phyloP scores from a whole-genome alignment of 2,113 vertebrate genomes.

The Microcebus tavaratra region DNA sequence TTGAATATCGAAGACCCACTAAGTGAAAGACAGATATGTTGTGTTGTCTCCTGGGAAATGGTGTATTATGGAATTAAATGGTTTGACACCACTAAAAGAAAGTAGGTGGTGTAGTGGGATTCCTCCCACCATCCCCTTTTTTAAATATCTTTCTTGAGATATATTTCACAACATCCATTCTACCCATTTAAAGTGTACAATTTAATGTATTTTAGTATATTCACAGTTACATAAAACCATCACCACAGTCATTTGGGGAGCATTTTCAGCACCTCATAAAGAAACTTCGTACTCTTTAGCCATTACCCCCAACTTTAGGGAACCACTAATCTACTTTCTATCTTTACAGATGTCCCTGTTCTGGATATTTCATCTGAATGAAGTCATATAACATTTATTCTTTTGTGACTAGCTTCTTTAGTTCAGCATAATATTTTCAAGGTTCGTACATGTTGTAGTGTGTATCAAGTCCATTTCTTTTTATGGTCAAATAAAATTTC shows the following conservation, averaged over 20 bases:
- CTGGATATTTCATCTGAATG: not conserved
- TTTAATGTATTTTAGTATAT: not conserved
- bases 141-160: not conserved
- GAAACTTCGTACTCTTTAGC: not conserved
- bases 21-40: not conserved
- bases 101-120: not conserved
- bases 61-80: not conserved
- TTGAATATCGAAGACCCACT: not conserved
- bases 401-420: constrained; percentile 11
- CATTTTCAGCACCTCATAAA: not conserved
- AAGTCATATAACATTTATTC: not conserved
- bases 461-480: not conserved
- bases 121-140: not conserved
- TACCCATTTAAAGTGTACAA: not conserved
- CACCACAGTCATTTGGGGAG: not conserved
- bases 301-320: not conserved
- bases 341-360: not conserved
- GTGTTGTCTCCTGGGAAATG: not conserved
- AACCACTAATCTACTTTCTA: not conserved
- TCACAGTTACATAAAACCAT: not conserved
- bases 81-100: not conserved
- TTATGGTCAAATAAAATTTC: not conserved
- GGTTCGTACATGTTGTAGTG: not conserved
- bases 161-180: not conserved
- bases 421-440: not conserved